Base-by-base conservation (phyloP, 2,888 invertebrate species). In the Malthinus seriepunctatus region DNA sequence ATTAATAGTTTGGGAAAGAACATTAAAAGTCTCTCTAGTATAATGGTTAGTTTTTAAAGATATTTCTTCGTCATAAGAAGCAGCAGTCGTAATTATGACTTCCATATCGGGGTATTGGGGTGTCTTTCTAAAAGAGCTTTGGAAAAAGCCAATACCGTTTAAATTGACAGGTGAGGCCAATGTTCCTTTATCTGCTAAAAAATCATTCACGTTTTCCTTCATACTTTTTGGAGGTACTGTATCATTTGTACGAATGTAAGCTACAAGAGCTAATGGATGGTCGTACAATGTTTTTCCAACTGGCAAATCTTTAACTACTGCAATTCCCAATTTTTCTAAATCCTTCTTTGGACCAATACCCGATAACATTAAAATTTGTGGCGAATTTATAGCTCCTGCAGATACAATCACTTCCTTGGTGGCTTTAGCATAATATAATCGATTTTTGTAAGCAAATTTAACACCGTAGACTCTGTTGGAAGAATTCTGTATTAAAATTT, bases 251-350 rank as follows among this genome's bases (percentile, higher is more conserved):
- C 86, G 86, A 1, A 81, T 79, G 8, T 88, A 70, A 1, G 86
- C 73, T 0, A 84, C 69, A 1, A 86, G 74, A 1, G 83, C 84
- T 66, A 84, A 84, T 0, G 89, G 82, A 70, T 91, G 91, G 69
- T 91, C 88, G 71, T 89, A 90, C 1, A 91, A 78, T 74, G 91
- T 91, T 64, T 82, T 78, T 0, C 91, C 91, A 0, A 91, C 90
- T 47, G 84, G 84, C 44, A 89, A 78, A 76, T 90, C 83, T 39
- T 83, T 79, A 5, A 88, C 72, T 0, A 88, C 81, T 1, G 81
- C 78, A 52, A 87, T 86, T 35, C 80, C 77, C 5, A 82, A 70
- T 56, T 74, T 73, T 58, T 78, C 67, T 12, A 87, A 75, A 60
- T 86, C 82, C 32, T 80, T 76, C 62, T 78, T 79, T 0, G 86